Percentiles rank a stretch among this genome's conserved stretches.
phyloP scores from a whole-genome alignment of 2,888 invertebrate genomes.

The Stenoptilia bipunctidactyla region DNA sequence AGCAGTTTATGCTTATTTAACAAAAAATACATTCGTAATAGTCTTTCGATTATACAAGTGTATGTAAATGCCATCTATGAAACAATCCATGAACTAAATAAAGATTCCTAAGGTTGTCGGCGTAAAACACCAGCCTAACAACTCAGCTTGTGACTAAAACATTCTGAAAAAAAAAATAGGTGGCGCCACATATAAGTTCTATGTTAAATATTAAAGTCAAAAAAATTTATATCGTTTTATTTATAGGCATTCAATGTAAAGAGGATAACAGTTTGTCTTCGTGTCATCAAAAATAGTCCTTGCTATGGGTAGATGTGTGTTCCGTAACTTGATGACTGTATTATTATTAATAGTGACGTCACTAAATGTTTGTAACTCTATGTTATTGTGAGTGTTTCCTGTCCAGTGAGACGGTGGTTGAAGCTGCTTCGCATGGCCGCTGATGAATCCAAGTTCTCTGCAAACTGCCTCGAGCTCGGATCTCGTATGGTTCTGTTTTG shows the following conservation, averaged over 20 bases:
- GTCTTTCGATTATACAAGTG: too few relatives aligned
- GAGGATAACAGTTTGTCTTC: slow-evolving; percentile 44
- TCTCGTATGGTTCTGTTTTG: slow-evolving; percentile 60
- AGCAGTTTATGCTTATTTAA: too few relatives aligned
- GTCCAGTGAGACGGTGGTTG: slow-evolving; percentile 23
- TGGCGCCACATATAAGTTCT: too few relatives aligned
- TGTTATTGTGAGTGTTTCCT: slow-evolving; percentile 31
- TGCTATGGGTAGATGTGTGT: slow-evolving; percentile 42
- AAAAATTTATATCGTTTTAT: background rate
- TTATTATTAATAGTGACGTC: slow-evolving; percentile 48
- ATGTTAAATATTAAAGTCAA: too few relatives aligned
- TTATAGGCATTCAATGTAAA: slow-evolving; percentile 60
- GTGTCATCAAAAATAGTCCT: slow-evolving; percentile 30
- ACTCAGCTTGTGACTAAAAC: too few relatives aligned
- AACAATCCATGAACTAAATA: too few relatives aligned
- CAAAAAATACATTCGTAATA: too few relatives aligned
- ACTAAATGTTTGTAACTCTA: slow-evolving; percentile 40
- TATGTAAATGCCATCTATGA: too few relatives aligned
- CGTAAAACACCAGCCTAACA: too few relatives aligned
- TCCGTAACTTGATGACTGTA: slow-evolving; percentile 46
- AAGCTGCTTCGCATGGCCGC: slow-evolving; percentile 62
- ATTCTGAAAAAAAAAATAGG: too few relatives aligned
- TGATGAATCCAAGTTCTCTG: slow-evolving; percentile 70
- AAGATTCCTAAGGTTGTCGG: too few relatives aligned
- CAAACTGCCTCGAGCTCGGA: slow-evolving; percentile 73